Evolutionary conservation across 2,113 vertebrate species (phyloP).

Genomic region (Maccullochella peelii): DNA sequence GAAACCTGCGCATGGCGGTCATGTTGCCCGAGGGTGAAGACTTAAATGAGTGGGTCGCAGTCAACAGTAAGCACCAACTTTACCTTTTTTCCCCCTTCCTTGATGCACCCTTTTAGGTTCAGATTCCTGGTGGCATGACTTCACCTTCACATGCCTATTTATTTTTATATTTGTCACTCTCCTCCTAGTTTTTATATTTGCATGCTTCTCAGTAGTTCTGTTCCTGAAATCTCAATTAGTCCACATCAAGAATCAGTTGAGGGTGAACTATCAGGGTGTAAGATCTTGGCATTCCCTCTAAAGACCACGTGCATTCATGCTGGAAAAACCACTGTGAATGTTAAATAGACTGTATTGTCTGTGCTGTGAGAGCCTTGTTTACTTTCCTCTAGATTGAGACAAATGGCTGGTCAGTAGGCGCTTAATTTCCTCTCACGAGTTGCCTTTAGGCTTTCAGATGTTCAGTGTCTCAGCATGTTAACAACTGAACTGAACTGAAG

Average conservation of each 20-base stretch:
- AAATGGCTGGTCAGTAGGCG: constrained; percentile 27
- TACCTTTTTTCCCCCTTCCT: background rate
- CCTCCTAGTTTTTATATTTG: background rate
- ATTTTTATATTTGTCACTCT: background rate
- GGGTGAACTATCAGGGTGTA: constrained; percentile 35
- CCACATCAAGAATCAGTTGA: constrained; percentile 17
- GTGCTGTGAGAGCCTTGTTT: constrained; percentile 47
- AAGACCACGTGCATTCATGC: constrained; percentile 45
- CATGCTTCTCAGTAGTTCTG: background rate
- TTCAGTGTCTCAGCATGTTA: background rate
- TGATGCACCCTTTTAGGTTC: background rate
- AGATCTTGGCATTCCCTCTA: constrained; percentile 43
- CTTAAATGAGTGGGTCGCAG: constrained; percentile 96
- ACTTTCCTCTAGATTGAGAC: constrained; percentile 46
- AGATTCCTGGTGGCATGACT: background rate
- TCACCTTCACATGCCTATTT: background rate
- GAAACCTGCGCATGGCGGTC: constrained; percentile 94
- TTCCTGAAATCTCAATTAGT: constrained; percentile 36
- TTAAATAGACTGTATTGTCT: constrained; percentile 71
- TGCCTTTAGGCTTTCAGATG: background rate
- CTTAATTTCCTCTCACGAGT: constrained; percentile 29
- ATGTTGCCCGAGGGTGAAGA: constrained; percentile 96
- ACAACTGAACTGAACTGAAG: background rate
- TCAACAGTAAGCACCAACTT: constrained; percentile 90
- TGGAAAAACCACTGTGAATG: constrained; percentile 62